These are phyloP conservation scores for Notarius quadriscutis DNA, from an alignment of 2,113 vertebrate species.

Conservation along the genomic window DNA sequence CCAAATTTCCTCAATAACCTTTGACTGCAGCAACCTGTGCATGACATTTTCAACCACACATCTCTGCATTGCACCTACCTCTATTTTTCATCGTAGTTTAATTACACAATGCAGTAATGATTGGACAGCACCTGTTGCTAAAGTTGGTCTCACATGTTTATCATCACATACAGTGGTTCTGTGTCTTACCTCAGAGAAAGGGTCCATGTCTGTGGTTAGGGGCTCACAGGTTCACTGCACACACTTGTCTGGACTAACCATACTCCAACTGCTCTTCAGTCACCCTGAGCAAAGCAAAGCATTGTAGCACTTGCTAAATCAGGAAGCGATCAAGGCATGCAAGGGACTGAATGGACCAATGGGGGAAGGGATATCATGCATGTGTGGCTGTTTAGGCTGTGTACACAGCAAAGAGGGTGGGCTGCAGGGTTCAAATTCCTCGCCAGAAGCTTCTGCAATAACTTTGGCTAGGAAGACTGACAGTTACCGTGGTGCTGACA, in stretches of 20 bases:
- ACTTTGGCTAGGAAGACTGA: slow-evolving; percentile 1
- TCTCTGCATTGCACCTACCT: not conserved
- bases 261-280: slow-evolving; percentile 40
- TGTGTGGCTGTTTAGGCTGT: slow-evolving; percentile 33
- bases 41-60: not conserved
- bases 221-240: not conserved
- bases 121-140: not conserved
- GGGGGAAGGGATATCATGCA: slow-evolving; percentile 46
- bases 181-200: slow-evolving; percentile 44
- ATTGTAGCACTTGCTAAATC: slow-evolving; percentile 44
- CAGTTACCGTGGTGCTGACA: not conserved
- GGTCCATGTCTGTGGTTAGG: slow-evolving; percentile 38
- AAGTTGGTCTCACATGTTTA: not conserved
- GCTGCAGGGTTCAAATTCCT: slow-evolving; percentile 35
- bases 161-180: not conserved
- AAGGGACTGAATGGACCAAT: slow-evolving; percentile 17
- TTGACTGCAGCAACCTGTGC: not conserved
- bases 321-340: slow-evolving; percentile 46
- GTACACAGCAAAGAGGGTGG: slow-evolving; percentile 44
- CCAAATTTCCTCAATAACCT: not conserved
- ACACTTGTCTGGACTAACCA: slow-evolving; percentile 22
- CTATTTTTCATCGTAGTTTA: not conserved
- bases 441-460: not conserved
- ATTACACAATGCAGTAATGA: not conserved
- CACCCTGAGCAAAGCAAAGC: slow-evolving; percentile 13